Evolutionary conservation across 1,140 invertebrate genomes (phyloP).

Genomic region (Nasonia vitripennis): DNA sequence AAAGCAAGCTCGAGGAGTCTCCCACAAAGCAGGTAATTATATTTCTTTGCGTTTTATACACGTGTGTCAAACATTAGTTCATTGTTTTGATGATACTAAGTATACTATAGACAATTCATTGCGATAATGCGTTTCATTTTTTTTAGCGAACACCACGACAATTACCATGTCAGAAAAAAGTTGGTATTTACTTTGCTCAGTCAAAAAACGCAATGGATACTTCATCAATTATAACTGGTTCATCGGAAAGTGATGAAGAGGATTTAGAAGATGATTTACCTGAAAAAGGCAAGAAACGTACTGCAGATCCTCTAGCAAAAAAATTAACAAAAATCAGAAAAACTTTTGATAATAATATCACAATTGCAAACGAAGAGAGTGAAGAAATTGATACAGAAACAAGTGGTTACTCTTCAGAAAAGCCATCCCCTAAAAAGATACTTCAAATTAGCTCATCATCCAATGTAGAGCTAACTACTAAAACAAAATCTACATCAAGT

Average conservation of each 20-base stretch:
- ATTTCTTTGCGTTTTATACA: neutral
- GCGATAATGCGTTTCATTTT: neutral
- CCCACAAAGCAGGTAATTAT: constrained; percentile 27
- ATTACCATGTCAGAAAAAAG: constrained; percentile 29
- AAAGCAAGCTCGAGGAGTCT: neutral
- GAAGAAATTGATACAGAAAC: constrained; percentile 7
- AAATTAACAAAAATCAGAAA: constrained; percentile 40
- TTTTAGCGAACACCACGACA: constrained; percentile 27
- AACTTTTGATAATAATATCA: constrained; percentile 23
- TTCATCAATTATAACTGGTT: neutral
- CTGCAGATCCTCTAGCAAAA: neutral
- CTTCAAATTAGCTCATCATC: constrained; percentile 21
- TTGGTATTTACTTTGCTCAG: constrained; percentile 20
- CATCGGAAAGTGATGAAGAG: constrained; percentile 23
- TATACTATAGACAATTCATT: neutral
- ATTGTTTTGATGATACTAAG: neutral
- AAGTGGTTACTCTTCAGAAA: neutral
- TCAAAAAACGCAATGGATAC: neutral
- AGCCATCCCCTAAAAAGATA: constrained; percentile 4
- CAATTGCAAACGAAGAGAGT: constrained; percentile 17
- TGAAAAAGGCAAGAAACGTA: constrained; percentile 37
- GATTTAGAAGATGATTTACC: constrained; percentile 11
- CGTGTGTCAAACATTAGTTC: too few species aligned
- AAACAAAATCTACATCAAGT: constrained; percentile 16
- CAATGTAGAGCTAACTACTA: constrained; percentile 33